These are phyloP conservation scores for Edolisoma coerulescens DNA, from an alignment of 2,113 vertebrate species.

Conservation along the genomic window DNA sequence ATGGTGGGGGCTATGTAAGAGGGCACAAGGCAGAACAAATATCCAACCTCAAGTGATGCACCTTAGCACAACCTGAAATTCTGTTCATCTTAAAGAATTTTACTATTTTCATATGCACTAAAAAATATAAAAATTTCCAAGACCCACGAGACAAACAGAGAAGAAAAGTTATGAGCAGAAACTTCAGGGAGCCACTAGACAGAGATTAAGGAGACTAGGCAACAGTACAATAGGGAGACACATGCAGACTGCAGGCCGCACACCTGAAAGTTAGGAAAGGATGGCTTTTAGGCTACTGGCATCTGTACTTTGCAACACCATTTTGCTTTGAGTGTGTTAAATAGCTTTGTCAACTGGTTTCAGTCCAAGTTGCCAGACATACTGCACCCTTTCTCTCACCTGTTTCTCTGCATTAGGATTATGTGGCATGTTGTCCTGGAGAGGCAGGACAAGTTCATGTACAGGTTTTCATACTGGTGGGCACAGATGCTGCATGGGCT, in stretches of 20 bases:
- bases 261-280: not conserved
- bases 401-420: not conserved
- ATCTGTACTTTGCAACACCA: not conserved
- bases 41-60: not conserved
- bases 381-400: not conserved
- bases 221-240: not conserved
- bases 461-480: not conserved
- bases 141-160: not conserved
- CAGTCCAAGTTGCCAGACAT: not conserved
- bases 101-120: not conserved
- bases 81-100: not conserved
- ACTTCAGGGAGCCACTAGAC: not conserved
- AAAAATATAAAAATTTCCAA: not conserved
- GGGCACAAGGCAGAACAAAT: not conserved
- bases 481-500: not conserved
- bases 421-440: rapidly evolving
- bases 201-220: not conserved
- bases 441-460: not conserved
- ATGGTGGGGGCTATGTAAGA: not conserved
- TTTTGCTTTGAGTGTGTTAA: not conserved
- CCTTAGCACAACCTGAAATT: not conserved
- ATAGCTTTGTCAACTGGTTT: not conserved
- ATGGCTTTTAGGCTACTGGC: not conserved
- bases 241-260: not conserved
- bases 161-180: not conserved